phyloP scores from a whole-genome alignment of 2,888 invertebrate species.

The Physocephala rufipes region DNA sequence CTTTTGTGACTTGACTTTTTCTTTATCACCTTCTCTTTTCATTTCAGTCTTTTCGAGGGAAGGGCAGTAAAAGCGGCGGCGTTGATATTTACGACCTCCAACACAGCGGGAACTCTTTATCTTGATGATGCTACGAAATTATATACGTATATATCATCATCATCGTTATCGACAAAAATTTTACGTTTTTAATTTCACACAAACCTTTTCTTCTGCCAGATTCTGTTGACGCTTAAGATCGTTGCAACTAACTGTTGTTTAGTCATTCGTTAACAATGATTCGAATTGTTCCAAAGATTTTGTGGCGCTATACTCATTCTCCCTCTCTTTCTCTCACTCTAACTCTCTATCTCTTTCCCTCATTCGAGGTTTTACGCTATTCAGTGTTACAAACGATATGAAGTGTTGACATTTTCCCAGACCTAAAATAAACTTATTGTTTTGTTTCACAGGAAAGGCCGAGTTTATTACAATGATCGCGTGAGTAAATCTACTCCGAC shows the following conservation, averaged over 20 bases:
- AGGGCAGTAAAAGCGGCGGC: slow-evolving; percentile 5
- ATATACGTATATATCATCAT: slow-evolving; percentile 24
- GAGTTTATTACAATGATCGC: too few species aligned
- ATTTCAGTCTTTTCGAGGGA: background rate
- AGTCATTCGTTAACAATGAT: background rate
- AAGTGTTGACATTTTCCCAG: slow-evolving; percentile 44
- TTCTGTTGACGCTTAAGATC: background rate
- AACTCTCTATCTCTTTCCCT: background rate
- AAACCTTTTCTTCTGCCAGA: background rate
- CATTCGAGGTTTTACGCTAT: too few species aligned
- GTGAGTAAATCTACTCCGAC: background rate
- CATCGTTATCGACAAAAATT: slow-evolving; percentile 14
- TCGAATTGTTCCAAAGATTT: background rate
- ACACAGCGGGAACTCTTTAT: slow-evolving; percentile 36
- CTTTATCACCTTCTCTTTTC: background rate
- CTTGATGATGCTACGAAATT: slow-evolving; percentile 37
- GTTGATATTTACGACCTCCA: slow-evolving; percentile 36
- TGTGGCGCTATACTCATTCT: slow-evolving; percentile 52
- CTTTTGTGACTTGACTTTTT: background rate
- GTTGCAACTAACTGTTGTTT: background rate
- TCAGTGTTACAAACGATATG: background rate
- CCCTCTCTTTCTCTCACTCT: too few species aligned
- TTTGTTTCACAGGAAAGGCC: slow-evolving; percentile 34
- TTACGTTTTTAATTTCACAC: background rate
- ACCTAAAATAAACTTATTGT: slow-evolving; percentile 33